phyloP scores from a whole-genome alignment of 2,113 vertebrate species.

The Cavia aperea region DNA sequence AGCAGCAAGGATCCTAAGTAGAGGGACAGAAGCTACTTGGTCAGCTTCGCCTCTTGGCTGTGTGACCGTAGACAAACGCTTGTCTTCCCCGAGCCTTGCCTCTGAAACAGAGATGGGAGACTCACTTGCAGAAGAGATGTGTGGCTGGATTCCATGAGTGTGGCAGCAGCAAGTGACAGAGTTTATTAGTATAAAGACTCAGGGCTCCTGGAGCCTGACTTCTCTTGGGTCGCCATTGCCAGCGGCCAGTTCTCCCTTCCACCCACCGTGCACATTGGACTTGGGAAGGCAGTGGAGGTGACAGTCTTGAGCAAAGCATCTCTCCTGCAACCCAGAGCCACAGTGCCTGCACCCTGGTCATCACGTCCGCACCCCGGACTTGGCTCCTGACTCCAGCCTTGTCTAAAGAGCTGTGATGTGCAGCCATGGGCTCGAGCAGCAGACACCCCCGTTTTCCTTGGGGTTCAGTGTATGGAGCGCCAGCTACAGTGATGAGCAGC shows the following conservation, averaged over 20 bases:
- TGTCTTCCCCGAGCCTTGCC: neutral
- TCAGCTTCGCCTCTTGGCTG: neutral
- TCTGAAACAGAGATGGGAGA: neutral
- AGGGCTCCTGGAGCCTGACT: neutral
- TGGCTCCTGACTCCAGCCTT: neutral
- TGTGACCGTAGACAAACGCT: neutral
- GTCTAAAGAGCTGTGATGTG: neutral
- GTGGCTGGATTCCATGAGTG: neutral
- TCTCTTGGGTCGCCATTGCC: neutral
- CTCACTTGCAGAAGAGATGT: fast-evolving
- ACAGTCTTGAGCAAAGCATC: neutral
- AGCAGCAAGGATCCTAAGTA: neutral
- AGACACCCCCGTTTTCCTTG: neutral
- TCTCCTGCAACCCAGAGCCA: neutral
- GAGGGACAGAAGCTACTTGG: neutral
- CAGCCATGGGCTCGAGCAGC: neutral
- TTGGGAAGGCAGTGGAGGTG: fast-evolving
- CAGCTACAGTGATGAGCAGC: neutral
- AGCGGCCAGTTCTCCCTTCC: fast-evolving
- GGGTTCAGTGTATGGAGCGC: neutral
- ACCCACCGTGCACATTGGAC: fast-evolving
- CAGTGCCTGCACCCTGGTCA: fast-evolving
- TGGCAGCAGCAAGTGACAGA: neutral
- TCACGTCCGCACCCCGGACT: neutral
- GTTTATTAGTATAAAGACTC: neutral